These are phyloP conservation scores for Hydriomena furcata DNA, from an alignment of 2,888 invertebrate genomes.

Conservation along the genomic window DNA sequence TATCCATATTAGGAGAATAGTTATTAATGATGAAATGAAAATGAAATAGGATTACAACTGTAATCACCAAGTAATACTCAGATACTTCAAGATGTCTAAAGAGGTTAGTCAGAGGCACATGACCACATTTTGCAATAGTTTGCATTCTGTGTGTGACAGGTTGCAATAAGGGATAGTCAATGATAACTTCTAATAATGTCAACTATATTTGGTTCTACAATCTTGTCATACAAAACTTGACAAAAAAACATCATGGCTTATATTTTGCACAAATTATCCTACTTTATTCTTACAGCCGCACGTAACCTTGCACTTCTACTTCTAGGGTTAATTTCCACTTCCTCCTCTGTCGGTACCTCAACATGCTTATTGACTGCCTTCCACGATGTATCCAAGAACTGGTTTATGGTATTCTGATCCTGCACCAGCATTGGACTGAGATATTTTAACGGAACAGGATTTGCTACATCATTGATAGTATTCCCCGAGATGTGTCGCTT, in stretches of 20 bases:
- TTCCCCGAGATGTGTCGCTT: slow-evolving; percentile 94
- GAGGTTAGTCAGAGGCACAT: too few species aligned
- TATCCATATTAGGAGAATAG: too few species aligned
- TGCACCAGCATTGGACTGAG: slow-evolving; percentile 85
- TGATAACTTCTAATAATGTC: slow-evolving; percentile 4
- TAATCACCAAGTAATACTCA: too few species aligned
- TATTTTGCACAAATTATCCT: slow-evolving; percentile 28
- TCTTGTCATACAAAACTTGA: too few species aligned
- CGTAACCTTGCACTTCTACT: slow-evolving; percentile 95
- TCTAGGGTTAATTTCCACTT: slow-evolving; percentile 91
- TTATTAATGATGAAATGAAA: too few species aligned
- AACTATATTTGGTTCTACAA: background rate
- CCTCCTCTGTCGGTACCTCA: slow-evolving; percentile 87
- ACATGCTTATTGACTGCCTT: slow-evolving; percentile 91
- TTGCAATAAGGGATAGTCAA: too few species aligned
- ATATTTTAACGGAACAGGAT: slow-evolving; percentile 88
- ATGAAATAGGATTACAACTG: too few species aligned
- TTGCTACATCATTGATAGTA: slow-evolving; percentile 87
- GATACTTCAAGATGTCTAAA: too few species aligned
- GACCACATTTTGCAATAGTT: too few species aligned
- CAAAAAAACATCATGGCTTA: background rate
- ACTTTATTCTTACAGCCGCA: slow-evolving; percentile 89
- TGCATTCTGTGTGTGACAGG: too few species aligned
- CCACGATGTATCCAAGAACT: slow-evolving; percentile 88
- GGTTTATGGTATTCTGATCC: slow-evolving; percentile 83